Evolutionary conservation across 2,797 vertebrate species (phyloP).

Genomic region (Myiothlypis coronata): DNA sequence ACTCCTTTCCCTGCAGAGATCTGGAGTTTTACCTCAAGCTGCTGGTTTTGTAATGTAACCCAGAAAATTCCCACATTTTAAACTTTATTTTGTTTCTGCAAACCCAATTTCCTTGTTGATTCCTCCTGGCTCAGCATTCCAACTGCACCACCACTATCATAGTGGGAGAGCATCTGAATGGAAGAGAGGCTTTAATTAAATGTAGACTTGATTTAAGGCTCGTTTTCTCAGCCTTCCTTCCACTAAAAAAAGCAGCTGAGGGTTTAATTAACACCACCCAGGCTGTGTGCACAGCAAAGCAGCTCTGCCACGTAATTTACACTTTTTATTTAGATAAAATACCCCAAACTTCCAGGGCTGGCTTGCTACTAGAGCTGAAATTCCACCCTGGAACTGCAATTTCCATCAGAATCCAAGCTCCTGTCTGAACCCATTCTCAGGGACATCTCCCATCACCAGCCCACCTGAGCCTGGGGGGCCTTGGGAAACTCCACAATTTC

Average conservation of each 20-base stretch:
- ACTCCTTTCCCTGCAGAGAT: background rate
- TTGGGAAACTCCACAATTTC: background rate
- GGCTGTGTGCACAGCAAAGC: background rate
- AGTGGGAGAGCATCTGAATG: conserved; percentile 33
- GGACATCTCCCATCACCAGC: rapidly evolving
- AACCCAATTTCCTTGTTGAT: background rate
- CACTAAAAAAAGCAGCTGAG: conserved; percentile 15
- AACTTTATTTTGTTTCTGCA: background rate
- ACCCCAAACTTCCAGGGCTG: background rate
- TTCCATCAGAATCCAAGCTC: background rate
- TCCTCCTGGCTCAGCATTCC: background rate
- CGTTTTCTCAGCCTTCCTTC: conserved; percentile 12
- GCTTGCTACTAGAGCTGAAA: background rate
- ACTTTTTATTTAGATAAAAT: conserved; percentile 33
- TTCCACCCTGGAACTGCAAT: background rate
- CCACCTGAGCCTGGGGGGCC: background rate
- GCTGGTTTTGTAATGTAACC: background rate
- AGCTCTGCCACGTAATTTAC: background rate
- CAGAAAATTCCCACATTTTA: background rate
- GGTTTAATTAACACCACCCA: conserved; percentile 63
- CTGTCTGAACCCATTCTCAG: background rate
- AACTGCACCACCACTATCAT: background rate
- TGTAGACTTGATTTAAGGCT: background rate
- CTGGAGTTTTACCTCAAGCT: background rate
- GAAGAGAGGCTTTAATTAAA: conserved; percentile 56